These are phyloP conservation scores for Chamaetylas fuelleborni DNA, from an alignment of 2,113 vertebrate genomes.

Conservation along the genomic window DNA sequence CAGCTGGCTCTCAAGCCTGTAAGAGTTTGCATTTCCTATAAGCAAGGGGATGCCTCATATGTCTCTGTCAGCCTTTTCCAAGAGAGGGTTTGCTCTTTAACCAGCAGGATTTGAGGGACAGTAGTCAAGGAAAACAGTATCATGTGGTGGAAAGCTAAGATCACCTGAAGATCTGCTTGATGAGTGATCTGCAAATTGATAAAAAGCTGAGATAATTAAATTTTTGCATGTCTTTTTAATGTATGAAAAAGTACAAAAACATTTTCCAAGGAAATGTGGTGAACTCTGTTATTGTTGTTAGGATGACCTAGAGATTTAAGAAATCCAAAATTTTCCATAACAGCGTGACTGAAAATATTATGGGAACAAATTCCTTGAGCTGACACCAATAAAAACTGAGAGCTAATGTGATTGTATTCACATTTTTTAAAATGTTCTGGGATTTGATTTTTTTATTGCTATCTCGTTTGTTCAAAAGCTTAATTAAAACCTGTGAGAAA, in stretches of 20 bases:
- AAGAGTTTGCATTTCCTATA: slow-evolving; percentile 14
- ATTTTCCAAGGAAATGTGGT: background rate
- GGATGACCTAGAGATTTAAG: background rate
- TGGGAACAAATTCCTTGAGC: background rate
- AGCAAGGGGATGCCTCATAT: background rate
- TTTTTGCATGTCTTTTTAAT: background rate
- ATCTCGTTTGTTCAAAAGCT: background rate
- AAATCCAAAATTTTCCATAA: background rate
- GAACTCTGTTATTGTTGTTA: background rate
- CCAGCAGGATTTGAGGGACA: background rate
- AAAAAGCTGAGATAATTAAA: background rate
- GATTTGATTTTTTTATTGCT: background rate
- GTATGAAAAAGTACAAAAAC: background rate
- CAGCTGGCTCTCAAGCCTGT: background rate
- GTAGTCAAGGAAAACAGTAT: background rate
- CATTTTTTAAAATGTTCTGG: background rate
- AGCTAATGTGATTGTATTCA: background rate
- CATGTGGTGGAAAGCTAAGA: background rate
- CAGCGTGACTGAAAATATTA: background rate
- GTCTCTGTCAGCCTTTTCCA: background rate
- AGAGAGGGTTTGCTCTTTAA: slow-evolving; percentile 12
- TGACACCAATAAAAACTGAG: background rate
- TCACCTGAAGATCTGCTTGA: background rate
- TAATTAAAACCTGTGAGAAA: background rate
- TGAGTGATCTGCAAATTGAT: background rate